Evolutionary conservation across 2,113 vertebrate genomes (phyloP).

Genomic region (Procapra przewalskii): DNA sequence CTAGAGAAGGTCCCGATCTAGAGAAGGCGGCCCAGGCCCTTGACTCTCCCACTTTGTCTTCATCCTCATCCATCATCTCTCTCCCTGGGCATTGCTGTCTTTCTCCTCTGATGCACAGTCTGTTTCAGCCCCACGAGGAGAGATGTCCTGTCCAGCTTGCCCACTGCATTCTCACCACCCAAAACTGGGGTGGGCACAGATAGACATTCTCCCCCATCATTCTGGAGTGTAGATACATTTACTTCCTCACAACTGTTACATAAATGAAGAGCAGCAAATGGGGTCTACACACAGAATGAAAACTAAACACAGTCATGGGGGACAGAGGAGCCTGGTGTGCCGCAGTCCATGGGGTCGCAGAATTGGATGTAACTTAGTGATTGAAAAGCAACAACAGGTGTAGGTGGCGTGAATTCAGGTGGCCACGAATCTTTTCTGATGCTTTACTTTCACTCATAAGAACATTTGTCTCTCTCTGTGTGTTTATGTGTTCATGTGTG

Average conservation of each 20-base stretch:
- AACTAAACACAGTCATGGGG: slow-evolving; percentile 52
- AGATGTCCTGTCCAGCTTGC: not conserved
- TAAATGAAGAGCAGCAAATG: slow-evolving; percentile 54
- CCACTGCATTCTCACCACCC: not conserved
- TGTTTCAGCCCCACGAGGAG: accelerated
- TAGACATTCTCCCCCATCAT: not conserved
- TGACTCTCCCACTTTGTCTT: not conserved
- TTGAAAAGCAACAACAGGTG: not conserved
- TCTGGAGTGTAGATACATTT: slow-evolving; percentile 57
- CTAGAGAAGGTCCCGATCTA: not conserved
- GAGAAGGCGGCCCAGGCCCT: not conserved
- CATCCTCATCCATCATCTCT: not conserved
- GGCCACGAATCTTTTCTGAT: slow-evolving; percentile 77
- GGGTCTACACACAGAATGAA: slow-evolving; percentile 72
- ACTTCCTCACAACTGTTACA: slow-evolving; percentile 71
- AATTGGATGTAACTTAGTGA: not conserved
- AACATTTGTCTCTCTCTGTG: not conserved
- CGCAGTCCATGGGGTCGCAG: not conserved
- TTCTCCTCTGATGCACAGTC: not conserved
- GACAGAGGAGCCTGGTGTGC: not conserved
- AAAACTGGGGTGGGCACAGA: not conserved
- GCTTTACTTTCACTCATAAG: slow-evolving; percentile 76
- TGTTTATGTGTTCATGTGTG: not conserved
- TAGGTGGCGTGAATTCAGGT: not conserved
- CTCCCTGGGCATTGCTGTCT: not conserved